Base-by-base conservation (phyloP, 2,888 invertebrate genomes). In the Buathra laborator region DNA sequence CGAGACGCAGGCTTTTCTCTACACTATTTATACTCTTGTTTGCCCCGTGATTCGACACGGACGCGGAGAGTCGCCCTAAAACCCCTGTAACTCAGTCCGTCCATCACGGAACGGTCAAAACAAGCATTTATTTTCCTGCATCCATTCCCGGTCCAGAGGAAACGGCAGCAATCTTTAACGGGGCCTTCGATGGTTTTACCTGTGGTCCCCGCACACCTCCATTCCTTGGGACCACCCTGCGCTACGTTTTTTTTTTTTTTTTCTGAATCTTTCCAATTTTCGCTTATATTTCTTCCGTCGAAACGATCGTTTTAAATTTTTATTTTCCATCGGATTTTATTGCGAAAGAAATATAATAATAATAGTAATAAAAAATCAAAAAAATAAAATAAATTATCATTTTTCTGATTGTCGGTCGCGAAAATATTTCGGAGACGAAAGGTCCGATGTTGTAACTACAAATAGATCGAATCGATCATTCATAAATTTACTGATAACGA, bases 41-140 rank as follows among this genome's bases (percentile, higher is more conserved):
- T 89, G 87, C 85, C 89, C 87, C 88, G 87, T 91, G 90, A 92
- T 92, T 92, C 91, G 92, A 90, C 90, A 92, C 90, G 92, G 90
- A 80, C 84, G 14, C 75, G 79, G 78, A 37, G 37, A 37, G 37
- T 37, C 37, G 75, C 80, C 84, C 83, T 51, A 71, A 71, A 74
- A 66, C 32, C 24, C 68, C 46, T 37, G 46, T 19, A 53, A 72
- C 19, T 72, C 70, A 80, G 75, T 88, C 75, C 82, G 83, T 87
- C 83, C 83, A 82, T 88, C 87, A 85, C 82, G 83, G 74, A 37
- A 81, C 88, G 88, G 88, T 89, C 90, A 88, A 90, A 90, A 89
- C 89, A 90, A 84, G 87, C 88, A 89, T 90, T 89, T 90, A 89
- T 89, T 89, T 89, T 86, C 86, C 87, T 81, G 51, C 72, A 56